phyloP scores from a whole-genome alignment of 2,888 invertebrate genomes.

The Drosophila testacea region DNA sequence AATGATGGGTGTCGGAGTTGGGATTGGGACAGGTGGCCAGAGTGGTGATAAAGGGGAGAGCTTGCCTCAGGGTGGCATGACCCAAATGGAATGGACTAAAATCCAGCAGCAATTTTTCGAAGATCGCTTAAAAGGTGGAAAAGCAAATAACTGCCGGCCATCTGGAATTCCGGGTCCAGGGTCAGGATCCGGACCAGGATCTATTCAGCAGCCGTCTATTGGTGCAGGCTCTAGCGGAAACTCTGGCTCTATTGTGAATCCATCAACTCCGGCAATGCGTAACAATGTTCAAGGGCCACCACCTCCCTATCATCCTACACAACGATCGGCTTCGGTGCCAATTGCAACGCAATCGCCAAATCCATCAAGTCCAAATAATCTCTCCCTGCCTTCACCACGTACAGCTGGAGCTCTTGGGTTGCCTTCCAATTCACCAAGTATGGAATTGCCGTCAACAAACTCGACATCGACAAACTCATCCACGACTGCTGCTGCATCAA shows the following conservation, averaged over 20 bases:
- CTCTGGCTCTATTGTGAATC: conserved; percentile 31
- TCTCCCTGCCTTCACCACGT: conserved; percentile 91
- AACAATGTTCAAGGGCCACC: conserved; percentile 89
- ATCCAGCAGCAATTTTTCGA: conserved; percentile 95
- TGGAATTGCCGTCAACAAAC: conserved; percentile 86
- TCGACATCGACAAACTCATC: conserved; percentile 44
- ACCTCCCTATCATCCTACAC: conserved; percentile 91
- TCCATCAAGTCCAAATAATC: conserved; percentile 90
- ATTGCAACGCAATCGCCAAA: conserved; percentile 91
- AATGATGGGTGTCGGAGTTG: conserved; percentile 46
- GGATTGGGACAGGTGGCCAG: conserved; percentile 38
- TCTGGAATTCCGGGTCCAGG: conserved; percentile 36
- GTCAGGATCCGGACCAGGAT: neutral
- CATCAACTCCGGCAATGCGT: conserved; percentile 44
- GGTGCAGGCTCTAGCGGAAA: conserved; percentile 3
- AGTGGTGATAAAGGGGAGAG: conserved; percentile 51
- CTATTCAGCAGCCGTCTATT: neutral
- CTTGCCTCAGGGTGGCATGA: conserved; percentile 83
- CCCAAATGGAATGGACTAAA: conserved; percentile 96
- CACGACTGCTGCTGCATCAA: conserved; percentile 32
- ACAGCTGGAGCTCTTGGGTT: conserved; percentile 85
- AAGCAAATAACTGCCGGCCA: conserved; percentile 37
- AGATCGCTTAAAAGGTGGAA: conserved; percentile 86
- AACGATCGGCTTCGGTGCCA: conserved; percentile 90
- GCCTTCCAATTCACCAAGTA: conserved; percentile 89